Percentiles rank a stretch among this genome's conserved stretches.
These are phyloP conservation scores for Amazona vittata DNA, from an alignment of 2,113 vertebrate species.

Conservation along the genomic window DNA sequence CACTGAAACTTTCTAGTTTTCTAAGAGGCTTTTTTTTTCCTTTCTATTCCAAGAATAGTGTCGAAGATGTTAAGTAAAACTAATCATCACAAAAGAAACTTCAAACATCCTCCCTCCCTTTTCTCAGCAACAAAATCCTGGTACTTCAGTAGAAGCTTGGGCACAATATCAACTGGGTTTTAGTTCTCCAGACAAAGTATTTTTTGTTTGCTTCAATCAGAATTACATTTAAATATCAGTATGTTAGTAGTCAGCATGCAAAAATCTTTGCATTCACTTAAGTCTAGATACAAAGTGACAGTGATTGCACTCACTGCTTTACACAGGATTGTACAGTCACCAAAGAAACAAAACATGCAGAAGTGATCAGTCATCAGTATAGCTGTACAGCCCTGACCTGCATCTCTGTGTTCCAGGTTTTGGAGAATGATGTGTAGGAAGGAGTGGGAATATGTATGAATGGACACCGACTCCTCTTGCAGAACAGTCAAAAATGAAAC, in stretches of 20 bases:
- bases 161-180: background rate
- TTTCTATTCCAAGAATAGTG: background rate
- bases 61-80: background rate
- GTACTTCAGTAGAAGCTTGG: background rate
- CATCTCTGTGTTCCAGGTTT: slow-evolving; percentile 89
- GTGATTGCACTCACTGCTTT: background rate
- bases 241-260: background rate
- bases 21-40: background rate
- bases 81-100: background rate
- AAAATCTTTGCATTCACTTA: background rate
- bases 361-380: background rate
- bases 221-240: background rate
- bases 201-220: background rate
- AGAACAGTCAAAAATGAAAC: slow-evolving; percentile 90
- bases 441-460: slow-evolving; percentile 89
- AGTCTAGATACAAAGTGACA: background rate
- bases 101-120: background rate
- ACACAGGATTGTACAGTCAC: background rate
- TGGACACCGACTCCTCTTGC: slow-evolving; percentile 90
- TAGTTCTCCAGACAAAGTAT: background rate
- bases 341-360: background rate
- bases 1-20: background rate
- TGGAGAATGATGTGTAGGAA: slow-evolving; percentile 91
- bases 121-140: background rate
- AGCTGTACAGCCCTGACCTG: slow-evolving; percentile 73